Evolutionary conservation across 2,888 invertebrate species (phyloP).

Genomic region (Clostera curtula): DNA sequence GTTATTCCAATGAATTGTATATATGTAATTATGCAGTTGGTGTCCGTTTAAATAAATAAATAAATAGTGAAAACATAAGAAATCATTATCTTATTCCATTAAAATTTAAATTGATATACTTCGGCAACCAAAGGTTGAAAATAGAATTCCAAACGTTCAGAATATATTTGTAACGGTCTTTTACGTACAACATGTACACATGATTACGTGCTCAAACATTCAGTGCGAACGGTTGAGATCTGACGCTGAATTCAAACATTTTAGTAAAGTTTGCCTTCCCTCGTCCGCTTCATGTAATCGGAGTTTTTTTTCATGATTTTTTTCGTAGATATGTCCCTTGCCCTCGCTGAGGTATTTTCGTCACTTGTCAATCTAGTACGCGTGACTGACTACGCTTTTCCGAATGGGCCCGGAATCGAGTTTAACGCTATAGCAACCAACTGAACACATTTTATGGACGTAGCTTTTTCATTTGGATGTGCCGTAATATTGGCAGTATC

Average conservation of each 20-base stretch:
- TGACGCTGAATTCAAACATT: neutral
- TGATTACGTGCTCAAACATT: neutral
- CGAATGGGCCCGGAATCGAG: slow-evolving; percentile 35
- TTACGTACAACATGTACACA: too few species aligned
- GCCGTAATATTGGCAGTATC: too few species aligned
- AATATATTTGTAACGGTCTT: too few species aligned
- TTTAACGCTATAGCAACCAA: slow-evolving; percentile 37
- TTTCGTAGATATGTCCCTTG: slow-evolving; percentile 15
- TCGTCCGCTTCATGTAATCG: slow-evolving; percentile 17
- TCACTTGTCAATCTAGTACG: slow-evolving; percentile 58
- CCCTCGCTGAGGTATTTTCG: slow-evolving; percentile 34
- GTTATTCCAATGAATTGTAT: too few species aligned
- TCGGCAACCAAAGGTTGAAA: too few species aligned
- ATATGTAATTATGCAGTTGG: too few species aligned
- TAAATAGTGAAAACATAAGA: too few species aligned
- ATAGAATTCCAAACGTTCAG: too few species aligned
- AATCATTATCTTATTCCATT: too few species aligned
- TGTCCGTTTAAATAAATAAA: too few species aligned
- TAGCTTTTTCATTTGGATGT: too few species aligned
- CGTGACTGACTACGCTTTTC: slow-evolving; percentile 40
- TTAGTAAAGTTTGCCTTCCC: slow-evolving; percentile 4
- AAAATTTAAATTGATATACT: too few species aligned
- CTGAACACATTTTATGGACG: slow-evolving; percentile 21
- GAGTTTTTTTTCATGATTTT: slow-evolving; percentile 24
- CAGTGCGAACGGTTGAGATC: neutral